Conservation (phyloP, 2,888 invertebrate genomes). For the Euspilapteryx auroguttella region DNA sequence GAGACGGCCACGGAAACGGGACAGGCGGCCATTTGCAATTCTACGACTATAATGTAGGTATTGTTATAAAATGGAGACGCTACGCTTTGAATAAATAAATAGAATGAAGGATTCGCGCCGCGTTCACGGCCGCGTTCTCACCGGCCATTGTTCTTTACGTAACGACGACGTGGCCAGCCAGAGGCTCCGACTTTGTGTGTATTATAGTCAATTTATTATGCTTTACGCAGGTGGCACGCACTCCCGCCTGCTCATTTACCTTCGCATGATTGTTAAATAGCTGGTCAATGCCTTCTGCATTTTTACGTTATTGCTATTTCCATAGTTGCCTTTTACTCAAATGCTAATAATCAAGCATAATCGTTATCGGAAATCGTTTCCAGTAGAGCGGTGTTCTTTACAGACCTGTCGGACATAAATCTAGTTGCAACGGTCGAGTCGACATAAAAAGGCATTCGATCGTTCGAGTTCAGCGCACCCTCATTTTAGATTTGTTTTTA, state of each 20-base stretch:
- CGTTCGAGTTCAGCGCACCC: too few relatives aligned
- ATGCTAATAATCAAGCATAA: too few relatives aligned
- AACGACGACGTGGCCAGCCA: slow-evolving; percentile 27
- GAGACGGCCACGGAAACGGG: slow-evolving; percentile 34
- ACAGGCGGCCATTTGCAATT: slow-evolving; percentile 36
- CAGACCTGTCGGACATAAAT: too few relatives aligned
- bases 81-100: slow-evolving; percentile 38
- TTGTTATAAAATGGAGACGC: slow-evolving; percentile 23
- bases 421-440: slow-evolving; percentile 16
- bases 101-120: slow-evolving; percentile 24
- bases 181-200: too few relatives aligned
- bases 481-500: too few relatives aligned
- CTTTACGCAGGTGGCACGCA: slow-evolving; percentile 17
- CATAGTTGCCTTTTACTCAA: too few relatives aligned
- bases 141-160: slow-evolving; percentile 52
- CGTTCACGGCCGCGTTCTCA: slow-evolving; percentile 47
- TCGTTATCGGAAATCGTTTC: too few relatives aligned
- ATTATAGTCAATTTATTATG: slow-evolving; percentile 24
- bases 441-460: slow-evolving; percentile 20
- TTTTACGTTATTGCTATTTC: too few relatives aligned
- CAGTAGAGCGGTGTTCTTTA: too few relatives aligned
- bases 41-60: slow-evolving; percentile 28
- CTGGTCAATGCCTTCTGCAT: too few relatives aligned
- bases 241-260: slow-evolving; percentile 11
- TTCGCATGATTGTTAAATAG: too few relatives aligned